Conservation (phyloP, 2,113 vertebrate genomes). For the Eulacestoma nigropectus region DNA sequence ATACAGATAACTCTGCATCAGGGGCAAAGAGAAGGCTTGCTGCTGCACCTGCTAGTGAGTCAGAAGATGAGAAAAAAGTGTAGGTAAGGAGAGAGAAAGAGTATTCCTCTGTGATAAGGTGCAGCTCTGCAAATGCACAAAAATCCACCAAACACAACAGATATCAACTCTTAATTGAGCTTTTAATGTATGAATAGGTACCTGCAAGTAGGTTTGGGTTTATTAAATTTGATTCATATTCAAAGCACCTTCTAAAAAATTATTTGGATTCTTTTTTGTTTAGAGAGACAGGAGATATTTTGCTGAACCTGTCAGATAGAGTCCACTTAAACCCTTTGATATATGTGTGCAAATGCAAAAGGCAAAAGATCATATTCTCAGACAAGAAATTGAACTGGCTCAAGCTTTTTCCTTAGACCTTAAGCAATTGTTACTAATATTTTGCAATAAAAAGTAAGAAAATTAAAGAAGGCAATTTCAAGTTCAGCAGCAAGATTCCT, state of each 20-base stretch:
- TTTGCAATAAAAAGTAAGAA: background rate
- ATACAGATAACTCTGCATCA: background rate
- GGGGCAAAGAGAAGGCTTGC: background rate
- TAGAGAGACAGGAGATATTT: background rate
- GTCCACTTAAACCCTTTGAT: background rate
- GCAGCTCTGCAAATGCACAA: background rate
- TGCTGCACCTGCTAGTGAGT: background rate
- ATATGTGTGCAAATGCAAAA: background rate
- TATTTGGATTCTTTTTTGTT: background rate
- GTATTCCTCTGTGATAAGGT: background rate
- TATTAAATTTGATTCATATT: background rate
- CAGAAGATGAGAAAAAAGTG: background rate
- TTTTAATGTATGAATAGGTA: background rate
- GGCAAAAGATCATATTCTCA: background rate
- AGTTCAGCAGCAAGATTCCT: background rate
- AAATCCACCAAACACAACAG: background rate
- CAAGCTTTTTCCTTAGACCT: background rate
- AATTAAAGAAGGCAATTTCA: background rate
- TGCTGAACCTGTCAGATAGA: background rate
- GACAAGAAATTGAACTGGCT: background rate
- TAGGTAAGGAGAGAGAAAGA: background rate
- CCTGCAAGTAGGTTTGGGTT: background rate
- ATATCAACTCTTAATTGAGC: background rate
- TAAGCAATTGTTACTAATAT: background rate
- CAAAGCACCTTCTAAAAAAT: background rate